A percentile compares a stretch with the other conserved stretches of the same genome.
These are phyloP conservation scores for Zalophus californianus DNA, from an alignment of 2,797 vertebrate species.

Conservation along the genomic window DNA sequence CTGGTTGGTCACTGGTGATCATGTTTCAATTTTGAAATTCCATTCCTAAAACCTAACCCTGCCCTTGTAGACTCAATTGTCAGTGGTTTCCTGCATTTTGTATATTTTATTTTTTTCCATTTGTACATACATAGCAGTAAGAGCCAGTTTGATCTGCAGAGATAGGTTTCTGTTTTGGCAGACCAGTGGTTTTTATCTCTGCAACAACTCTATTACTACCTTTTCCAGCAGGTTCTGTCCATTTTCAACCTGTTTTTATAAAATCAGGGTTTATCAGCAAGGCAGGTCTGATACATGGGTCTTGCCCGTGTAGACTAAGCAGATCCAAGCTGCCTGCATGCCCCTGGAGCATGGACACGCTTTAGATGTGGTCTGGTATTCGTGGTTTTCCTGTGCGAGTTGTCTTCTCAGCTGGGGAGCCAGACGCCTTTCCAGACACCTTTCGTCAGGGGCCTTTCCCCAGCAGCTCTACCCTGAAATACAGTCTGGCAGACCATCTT, in stretches of 20 bases:
- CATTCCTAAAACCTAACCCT: not conserved
- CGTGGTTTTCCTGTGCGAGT: not conserved
- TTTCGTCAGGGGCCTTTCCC: not conserved
- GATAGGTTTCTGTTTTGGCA: not conserved
- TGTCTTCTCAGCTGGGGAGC: not conserved
- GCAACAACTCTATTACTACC: not conserved
- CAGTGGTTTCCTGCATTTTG: not conserved
- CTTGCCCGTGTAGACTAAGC: not conserved
- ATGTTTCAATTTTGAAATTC: not conserved
- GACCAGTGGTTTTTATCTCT: not conserved
- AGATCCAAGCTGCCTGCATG: not conserved
- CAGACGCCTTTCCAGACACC: too few species aligned
- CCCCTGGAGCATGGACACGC: not conserved
- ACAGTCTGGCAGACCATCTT: not conserved
- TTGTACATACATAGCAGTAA: not conserved
- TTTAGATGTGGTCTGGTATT: not conserved
- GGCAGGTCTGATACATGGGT: not conserved
- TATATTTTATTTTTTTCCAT: not conserved
- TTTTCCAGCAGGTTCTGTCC: not conserved
- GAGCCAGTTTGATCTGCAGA: not conserved
- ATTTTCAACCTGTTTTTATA: not conserved
- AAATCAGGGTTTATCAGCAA: not conserved
- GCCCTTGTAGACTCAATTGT: not conserved
- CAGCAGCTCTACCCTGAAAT: not conserved
- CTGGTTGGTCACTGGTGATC: not conserved